Evolutionary conservation across 1,140 invertebrate genomes (phyloP), one percentile per base, ranked within the genome.

Genomic region (Microplitis mediator): DNA sequence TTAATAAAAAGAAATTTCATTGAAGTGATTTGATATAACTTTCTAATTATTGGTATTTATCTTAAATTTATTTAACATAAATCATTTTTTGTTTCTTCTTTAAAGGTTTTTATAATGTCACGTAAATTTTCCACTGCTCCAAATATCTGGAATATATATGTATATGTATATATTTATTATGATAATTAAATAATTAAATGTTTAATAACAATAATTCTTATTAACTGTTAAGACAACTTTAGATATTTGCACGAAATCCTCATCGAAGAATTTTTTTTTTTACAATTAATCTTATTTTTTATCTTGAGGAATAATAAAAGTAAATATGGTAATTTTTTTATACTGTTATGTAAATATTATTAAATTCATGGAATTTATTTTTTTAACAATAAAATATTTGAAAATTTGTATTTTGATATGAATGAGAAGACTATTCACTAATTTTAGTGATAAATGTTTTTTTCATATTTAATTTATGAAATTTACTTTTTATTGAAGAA

Each of bases 21-120:
- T 13, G 13, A 16, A 14, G 4, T 16, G 3, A 51, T 67, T 23
- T 67, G 4, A 6, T 16, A 32, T 9, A 4, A 54, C 13, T 34
- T 52, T 34, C 36, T 4, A 45, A 13, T 64, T 54, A 63, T 23
- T 23, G 23, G 36, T 51, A 71, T 64, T 56, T 61, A 4, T 62
- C 45, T 2, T 14, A 23, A 23, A 23, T 34, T 35, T 71, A 51
- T 13, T 52, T 31, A 51, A 69, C n/a, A 45, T 23, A 16, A n/a
- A 61, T 35, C 9, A 31, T 61, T 35, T 31, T 13, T n/a, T 31
- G 11, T 64, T 51, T 58, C 32, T 5, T 39, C 56, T 0, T 13
- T n/a, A 8, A 75, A 79, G 11, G 75, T 72, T 36, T 52, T 73
- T 23, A 80, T 13, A 14, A 81, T 78, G 6, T 66, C 39, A 13